Evolutionary conservation across 2,113 vertebrate species (phyloP), one percentile per base, ranked within the genome.

Genomic region (Podarcis cretensis): DNA sequence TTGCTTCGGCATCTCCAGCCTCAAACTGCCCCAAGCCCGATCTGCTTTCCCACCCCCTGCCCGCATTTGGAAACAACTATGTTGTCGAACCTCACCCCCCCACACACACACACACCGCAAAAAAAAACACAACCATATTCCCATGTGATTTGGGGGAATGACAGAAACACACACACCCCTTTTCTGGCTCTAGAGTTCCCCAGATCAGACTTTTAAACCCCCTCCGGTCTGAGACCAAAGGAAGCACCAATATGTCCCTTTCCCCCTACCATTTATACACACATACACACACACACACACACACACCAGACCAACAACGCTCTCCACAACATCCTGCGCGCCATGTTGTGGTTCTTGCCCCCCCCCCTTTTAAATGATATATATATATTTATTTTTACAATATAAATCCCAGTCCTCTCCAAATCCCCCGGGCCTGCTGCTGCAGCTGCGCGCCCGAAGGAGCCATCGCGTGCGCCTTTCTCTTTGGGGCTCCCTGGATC

Each of bases 111-210:
- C 48, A 48, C 48, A 9, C 48, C 48, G 48, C 48, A 48, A 48
- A 48, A 48, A 48, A 10, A 16, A 37, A 1, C 1, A 48, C 1
- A 48, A 40, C 12, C 30, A 66, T 10, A 54, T 84, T 59, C 66
- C 66, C 86, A 25, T 32, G 30, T 73, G 86, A 73, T 37, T 87
- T 81, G 66, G 77, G 48, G n/a, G 77, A 59, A 71, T 81, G 78
- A 87, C 78, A 87, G 86, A 73, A 81, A 48, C 8, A 10, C 48
- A 73, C 78, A 81, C 86, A 57, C n/a, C 48, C 43, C 66, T 57
- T 54, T 30, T 9, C 43, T 54, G 6, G 43, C 65, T 37, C 77
- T 18, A 35, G 16, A 32, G 40, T 40, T 35, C 37, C 27, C 78
- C 25, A 37, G 21, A 37, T 14, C 76, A 54, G 85, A 8, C 25